Percentiles rank a stretch among this genome's conserved stretches.
Evolutionary conservation across 2,797 vertebrate genomes (phyloP).

Genomic region (Oreochromis grahami): DNA sequence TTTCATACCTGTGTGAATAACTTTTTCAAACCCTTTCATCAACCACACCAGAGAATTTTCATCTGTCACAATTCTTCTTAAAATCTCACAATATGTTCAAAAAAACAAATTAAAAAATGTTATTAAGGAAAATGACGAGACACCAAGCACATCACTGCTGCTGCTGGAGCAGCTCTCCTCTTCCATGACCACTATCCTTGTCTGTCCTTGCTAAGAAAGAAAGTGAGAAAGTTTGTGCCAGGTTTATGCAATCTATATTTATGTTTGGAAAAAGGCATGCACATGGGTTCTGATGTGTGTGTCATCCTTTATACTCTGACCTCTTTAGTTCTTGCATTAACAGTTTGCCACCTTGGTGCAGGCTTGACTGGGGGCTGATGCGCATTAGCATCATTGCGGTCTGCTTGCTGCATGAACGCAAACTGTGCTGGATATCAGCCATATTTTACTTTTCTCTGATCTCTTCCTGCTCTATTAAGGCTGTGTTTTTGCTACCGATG

Average conservation of each 20-base stretch:
- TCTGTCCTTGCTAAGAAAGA: neutral
- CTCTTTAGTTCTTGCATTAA: neutral
- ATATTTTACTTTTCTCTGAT: neutral
- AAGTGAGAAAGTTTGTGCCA: neutral
- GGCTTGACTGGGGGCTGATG: neutral
- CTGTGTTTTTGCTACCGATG: neutral
- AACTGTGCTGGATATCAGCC: neutral
- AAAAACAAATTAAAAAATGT: neutral
- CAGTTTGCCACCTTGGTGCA: neutral
- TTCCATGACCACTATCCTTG: neutral
- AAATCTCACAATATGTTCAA: neutral
- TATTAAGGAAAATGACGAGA: neutral
- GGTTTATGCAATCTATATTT: neutral
- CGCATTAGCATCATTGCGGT: neutral
- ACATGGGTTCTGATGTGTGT: neutral
- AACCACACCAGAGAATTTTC: neutral
- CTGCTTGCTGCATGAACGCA: neutral
- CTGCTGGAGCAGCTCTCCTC: neutral
- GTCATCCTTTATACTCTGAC: neutral
- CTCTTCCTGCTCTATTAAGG: neutral
- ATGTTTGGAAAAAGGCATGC: neutral
- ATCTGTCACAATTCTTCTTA: neutral
- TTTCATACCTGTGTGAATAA: neutral
- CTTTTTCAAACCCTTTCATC: neutral
- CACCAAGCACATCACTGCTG: neutral